These are phyloP conservation scores for Alaudala cheleensis DNA, from an alignment of 2,113 vertebrate species.

Conservation along the genomic window DNA sequence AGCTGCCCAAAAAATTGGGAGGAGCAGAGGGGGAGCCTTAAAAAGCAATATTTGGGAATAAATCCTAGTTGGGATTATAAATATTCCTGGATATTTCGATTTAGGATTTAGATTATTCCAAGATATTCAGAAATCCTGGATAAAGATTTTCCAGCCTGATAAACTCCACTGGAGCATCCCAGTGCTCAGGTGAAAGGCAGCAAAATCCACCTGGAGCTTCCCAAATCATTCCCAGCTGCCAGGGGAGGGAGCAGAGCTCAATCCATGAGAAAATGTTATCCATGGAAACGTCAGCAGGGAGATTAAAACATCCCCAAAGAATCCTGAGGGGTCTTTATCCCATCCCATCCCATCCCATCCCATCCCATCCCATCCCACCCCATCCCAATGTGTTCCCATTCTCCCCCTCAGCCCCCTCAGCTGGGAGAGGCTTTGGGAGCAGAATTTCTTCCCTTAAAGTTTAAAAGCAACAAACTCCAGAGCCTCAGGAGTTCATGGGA, in stretches of 20 bases:
- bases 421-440: fast-evolving
- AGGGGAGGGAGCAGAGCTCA: not conserved
- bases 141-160: not conserved
- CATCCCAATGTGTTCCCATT: not conserved
- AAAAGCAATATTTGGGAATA: not conserved
- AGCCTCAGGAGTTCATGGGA: not conserved
- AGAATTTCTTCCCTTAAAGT: not conserved
- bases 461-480: not conserved
- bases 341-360: not conserved
- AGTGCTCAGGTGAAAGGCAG: not conserved
- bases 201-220: not conserved
- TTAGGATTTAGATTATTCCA: no score
- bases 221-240: not conserved
- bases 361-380: no score
- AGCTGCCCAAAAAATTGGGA: not conserved
- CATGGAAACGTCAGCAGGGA: not conserved
- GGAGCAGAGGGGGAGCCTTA: not conserved
- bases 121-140: no score
- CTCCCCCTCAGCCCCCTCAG: fast-evolving
- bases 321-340: fast-evolving
- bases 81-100: not conserved
- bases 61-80: not conserved
- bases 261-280: not conserved
- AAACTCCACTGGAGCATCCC: not conserved
- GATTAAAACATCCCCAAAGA: not conserved